Evolutionary conservation across 2,113 vertebrate species (phyloP).

Genomic region (Coryphaenoides rupestris): DNA sequence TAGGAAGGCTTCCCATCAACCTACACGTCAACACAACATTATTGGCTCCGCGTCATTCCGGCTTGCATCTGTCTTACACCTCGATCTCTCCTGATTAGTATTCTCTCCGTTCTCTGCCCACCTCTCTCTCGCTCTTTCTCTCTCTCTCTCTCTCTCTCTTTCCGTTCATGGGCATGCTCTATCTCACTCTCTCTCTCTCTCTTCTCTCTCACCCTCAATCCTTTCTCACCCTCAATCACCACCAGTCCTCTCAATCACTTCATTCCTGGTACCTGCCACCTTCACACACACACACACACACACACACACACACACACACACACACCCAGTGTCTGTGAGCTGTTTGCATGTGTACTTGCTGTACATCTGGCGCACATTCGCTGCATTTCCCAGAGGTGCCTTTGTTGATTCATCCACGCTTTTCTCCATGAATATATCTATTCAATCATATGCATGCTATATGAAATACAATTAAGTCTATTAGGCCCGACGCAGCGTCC

Average conservation of each 20-base stretch:
- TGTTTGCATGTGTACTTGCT: no score
- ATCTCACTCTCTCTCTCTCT: not conserved
- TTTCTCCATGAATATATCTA: not conserved
- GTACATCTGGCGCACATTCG: not conserved
- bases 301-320: no score
- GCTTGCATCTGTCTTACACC: not conserved
- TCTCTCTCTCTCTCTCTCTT: not conserved
- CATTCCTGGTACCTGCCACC: no score
- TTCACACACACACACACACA: no score
- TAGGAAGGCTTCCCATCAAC: not conserved
- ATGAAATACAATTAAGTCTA: no score
- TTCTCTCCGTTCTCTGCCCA: no score
- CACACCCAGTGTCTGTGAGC: no score
- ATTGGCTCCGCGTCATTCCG: no score
- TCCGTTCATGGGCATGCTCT: not conserved
- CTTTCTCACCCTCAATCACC: not conserved
- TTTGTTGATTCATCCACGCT: not conserved
- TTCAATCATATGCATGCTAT: not conserved
- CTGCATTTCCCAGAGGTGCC: slow-evolving; percentile 5
- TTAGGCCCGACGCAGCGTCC: slow-evolving; percentile 18
- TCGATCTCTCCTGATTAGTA: not conserved
- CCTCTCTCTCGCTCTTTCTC: not conserved
- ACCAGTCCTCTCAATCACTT: slow-evolving; percentile 1
- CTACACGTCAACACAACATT: no score
- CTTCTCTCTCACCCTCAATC: not conserved